Percentiles rank a stretch among this genome's conserved stretches.
phyloP scores from a whole-genome alignment of 2,113 vertebrate species.

The Silurus meridionalis region DNA sequence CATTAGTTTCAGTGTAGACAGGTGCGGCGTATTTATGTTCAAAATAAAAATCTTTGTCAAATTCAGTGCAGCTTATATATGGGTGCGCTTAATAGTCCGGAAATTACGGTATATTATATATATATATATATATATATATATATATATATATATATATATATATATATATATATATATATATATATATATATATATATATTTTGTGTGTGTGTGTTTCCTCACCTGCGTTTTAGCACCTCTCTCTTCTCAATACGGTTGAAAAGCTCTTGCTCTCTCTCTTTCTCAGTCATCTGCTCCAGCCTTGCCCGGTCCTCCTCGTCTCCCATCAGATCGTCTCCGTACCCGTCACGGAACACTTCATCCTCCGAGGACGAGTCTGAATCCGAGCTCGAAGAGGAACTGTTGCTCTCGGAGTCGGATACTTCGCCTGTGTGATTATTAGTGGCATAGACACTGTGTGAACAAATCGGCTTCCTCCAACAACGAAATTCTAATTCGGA shows the following conservation, averaged over 20 bases:
- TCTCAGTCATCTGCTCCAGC: slow-evolving; percentile 98
- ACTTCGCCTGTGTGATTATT: slow-evolving; percentile 82
- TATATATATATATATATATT: too few species aligned
- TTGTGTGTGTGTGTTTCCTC: slow-evolving; percentile 37
- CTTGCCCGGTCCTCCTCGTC: slow-evolving; percentile 94
- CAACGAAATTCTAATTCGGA: neutral
- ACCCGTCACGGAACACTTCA: slow-evolving; percentile 94
- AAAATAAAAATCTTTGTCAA: too few species aligned
- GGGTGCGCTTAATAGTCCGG: too few species aligned
- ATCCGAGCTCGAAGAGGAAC: slow-evolving; percentile 93
- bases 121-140: too few species aligned
- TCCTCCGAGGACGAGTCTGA: slow-evolving; percentile 96
- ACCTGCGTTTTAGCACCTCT: slow-evolving; percentile 98
- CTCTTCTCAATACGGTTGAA: slow-evolving; percentile 98
- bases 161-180: too few species aligned
- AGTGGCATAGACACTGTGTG: neutral
- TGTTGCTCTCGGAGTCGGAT: slow-evolving; percentile 96
- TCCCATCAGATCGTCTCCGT: slow-evolving; percentile 97
- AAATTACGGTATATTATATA: too few species aligned
- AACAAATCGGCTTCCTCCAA: neutral
- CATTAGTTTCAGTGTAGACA: too few species aligned
- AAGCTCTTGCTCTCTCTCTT: slow-evolving; percentile 95
- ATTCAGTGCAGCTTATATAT: too few species aligned
- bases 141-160: too few species aligned
- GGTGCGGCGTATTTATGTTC: too few species aligned